Evolutionary conservation across 2,888 invertebrate species (phyloP).

Genomic region (Sericinus montela): DNA sequence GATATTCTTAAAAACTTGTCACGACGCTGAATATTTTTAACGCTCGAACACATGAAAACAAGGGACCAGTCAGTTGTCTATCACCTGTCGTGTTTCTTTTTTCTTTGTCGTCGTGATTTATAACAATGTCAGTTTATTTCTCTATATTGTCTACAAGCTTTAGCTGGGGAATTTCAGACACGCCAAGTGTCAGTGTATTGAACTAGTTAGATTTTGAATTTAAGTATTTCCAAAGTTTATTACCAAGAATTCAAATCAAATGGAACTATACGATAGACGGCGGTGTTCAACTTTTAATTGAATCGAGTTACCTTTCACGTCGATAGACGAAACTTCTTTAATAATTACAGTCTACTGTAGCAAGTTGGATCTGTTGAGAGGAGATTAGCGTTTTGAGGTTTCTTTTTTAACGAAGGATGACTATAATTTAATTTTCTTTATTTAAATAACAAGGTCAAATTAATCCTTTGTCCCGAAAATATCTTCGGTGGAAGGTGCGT

Average conservation of each 20-base stretch:
- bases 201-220: conserved; percentile 15
- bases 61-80: conserved; percentile 14
- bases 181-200: neutral
- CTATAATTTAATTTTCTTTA: too few relatives aligned
- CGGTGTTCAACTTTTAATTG: conserved; percentile 61
- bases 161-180: too few relatives aligned
- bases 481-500: too few relatives aligned
- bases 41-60: conserved; percentile 9
- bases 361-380: conserved; percentile 22
- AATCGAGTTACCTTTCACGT: conserved; percentile 53
- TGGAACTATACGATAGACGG: conserved; percentile 32
- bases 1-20: conserved; percentile 12
- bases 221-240: conserved; percentile 31
- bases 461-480: too few relatives aligned
- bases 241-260: conserved; percentile 42
- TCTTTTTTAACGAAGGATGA: too few relatives aligned
- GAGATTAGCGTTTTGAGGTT: conserved; percentile 19
- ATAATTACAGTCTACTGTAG: conserved; percentile 52
- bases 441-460: too few relatives aligned
- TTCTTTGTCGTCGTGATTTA: conserved; percentile 16
- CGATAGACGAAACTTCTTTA: conserved; percentile 59
- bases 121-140: conserved; percentile 6
- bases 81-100: conserved; percentile 16
- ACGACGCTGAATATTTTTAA: conserved; percentile 14
- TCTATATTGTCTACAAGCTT: too few relatives aligned